Base-by-base conservation (phyloP, 2,888 invertebrate genomes). In the Agrotis clavis region DNA sequence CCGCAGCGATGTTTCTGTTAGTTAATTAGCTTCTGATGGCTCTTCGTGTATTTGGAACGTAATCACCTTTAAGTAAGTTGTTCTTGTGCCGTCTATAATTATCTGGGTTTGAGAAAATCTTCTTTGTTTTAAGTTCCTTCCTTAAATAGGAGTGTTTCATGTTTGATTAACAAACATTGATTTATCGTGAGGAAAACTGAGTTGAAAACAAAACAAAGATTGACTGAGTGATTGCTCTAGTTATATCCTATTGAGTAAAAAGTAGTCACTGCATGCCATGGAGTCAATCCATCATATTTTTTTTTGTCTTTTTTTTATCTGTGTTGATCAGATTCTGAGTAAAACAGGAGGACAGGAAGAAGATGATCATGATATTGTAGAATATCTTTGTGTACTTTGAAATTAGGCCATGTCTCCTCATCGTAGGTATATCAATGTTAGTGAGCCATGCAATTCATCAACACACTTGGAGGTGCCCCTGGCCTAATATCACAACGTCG, bases 1-100 rank as follows among this genome's bases (percentile, higher is more conserved):
- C 73, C 51, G 61, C 69, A 79, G 74, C 79, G 73, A 74, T 77
- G 73, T 74, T 79, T 64, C 66, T 80, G 81, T 71, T 76, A 57
- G 68, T 76, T 81, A 81, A 76, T 76, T 76, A 63, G 69, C 67
- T 77, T 82, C 81, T 85, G 84, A 83, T 86, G 77, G 80, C 75
- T 72, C 85, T 68, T 75, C 80, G 77, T 79, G 67, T 81, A 81
- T 73, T 79, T 71, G 41, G 75, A 68, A 50, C 62, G 60, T 74
- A 81, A 86, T 86, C 67, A 74, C 67, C 54, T 79, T 73, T 64
- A 62, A 74, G 69, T 79, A 74, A 76, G 67, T 76, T 69, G 61
- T 64, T 65, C 56, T 67, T 50, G 51, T 71, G 53, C 57, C 71
- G 60, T 61, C 53, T 77, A 62, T 77, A 30, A 79, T 74, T 71